Conservation (phyloP, 2,888 invertebrate genomes). For the Drosophila peninsularis region DNA sequence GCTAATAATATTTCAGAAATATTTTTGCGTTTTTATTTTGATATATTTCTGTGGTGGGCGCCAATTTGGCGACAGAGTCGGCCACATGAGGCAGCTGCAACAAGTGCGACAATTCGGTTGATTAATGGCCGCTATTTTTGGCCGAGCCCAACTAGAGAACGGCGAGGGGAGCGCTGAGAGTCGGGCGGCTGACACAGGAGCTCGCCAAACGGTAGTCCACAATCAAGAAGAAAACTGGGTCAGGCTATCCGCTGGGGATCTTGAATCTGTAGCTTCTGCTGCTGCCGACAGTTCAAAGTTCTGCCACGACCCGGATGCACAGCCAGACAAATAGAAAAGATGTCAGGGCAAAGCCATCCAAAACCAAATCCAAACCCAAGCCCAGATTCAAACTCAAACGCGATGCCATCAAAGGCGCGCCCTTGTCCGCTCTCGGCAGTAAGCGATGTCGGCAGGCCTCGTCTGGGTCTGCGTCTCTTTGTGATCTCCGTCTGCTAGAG, state of each 20-base stretch:
- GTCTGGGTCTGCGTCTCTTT: conserved; percentile 18
- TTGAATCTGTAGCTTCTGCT: conserved; percentile 11
- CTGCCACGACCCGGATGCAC: conserved; percentile 53
- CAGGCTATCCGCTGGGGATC: conserved; percentile 44
- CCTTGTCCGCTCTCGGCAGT: conserved; percentile 40
- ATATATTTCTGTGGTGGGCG: conserved; percentile 33
- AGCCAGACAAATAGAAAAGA: conserved; percentile 49
- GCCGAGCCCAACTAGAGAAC: conserved; percentile 1
- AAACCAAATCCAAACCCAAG: conserved; percentile 5
- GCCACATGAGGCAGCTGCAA: conserved; percentile 57
- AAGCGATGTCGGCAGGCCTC: background rate
- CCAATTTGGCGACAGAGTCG: conserved; percentile 61
- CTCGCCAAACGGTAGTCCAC: conserved; percentile 36
- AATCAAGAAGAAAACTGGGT: conserved; percentile 44
- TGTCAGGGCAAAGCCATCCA: conserved; percentile 22
- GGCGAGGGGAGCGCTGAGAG: background rate
- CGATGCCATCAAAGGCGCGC: conserved; percentile 55
- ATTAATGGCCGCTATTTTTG: conserved; percentile 59
- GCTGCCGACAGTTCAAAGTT: conserved; percentile 55
- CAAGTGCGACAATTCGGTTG: conserved; percentile 59
- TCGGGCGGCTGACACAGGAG: conserved; percentile 1
- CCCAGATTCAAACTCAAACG: conserved; percentile 5
- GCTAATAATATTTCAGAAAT: conserved; percentile 51
- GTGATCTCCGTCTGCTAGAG: conserved; percentile 37
- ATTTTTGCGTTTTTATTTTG: conserved; percentile 12